phyloP scores from a whole-genome alignment of 2,888 invertebrate species.

The Cephus rjabovi region DNA sequence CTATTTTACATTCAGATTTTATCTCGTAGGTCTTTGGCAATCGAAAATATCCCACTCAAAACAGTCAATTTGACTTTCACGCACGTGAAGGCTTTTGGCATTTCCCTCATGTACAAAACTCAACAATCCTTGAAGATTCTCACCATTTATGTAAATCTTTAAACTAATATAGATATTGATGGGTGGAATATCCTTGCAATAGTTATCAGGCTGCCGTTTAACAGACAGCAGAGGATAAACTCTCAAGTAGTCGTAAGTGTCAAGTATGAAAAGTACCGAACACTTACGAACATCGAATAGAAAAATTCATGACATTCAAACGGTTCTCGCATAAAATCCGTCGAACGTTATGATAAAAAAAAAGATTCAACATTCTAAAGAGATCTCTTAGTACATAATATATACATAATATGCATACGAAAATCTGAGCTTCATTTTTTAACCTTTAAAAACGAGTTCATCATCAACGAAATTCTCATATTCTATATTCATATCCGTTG shows the following conservation, averaged over 20 bases:
- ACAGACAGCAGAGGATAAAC: not conserved
- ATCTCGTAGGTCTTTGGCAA: not conserved
- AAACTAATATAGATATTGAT: not conserved
- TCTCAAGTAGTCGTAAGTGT: not conserved
- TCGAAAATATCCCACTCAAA: not conserved
- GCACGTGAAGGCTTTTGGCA: not conserved
- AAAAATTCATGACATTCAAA: not conserved
- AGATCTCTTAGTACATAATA: not conserved
- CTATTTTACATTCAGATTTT: not conserved
- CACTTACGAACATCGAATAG: not conserved
- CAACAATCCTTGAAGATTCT: not conserved
- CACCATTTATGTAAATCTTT: not conserved
- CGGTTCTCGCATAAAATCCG: not conserved
- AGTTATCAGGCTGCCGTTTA: not conserved
- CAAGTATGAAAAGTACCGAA: not conserved
- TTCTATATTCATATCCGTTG: not conserved
- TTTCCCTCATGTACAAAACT: not conserved
- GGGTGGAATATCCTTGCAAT: not conserved
- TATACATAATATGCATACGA: not conserved
- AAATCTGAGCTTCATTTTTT: not conserved
- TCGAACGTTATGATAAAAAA: not conserved
- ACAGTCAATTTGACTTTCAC: not conserved
- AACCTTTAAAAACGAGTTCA: not conserved
- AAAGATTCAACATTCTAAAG: not conserved
- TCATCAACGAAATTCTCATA: not conserved